Evolutionary conservation across 2,797 vertebrate genomes (phyloP).

Genomic region (Pelobates cultripes): DNA sequence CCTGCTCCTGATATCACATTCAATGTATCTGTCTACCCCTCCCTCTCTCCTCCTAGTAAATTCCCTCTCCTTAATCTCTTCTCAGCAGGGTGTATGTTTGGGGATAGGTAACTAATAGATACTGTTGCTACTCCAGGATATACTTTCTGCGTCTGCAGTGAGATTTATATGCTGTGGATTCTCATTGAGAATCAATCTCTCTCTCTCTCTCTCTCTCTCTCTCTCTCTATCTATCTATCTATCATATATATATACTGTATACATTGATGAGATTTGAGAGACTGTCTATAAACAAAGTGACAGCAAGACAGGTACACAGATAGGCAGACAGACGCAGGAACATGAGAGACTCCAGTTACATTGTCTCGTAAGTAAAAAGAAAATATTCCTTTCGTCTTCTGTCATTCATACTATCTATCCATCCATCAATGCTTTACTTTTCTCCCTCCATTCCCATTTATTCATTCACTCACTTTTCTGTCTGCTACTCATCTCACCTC

Average conservation of each 20-base stretch:
- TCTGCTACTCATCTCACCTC: no score
- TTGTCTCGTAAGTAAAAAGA: slow-evolving; percentile 9
- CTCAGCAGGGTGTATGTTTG: background rate
- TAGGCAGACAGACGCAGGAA: background rate
- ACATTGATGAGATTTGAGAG: background rate
- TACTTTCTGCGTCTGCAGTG: background rate
- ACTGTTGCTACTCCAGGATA: background rate
- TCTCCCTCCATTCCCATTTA: background rate
- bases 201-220: no score
- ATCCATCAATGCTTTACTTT: background rate
- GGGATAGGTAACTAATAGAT: background rate
- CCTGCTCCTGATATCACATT: background rate
- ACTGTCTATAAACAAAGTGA: background rate
- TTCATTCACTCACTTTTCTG: no score
- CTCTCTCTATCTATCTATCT: no score
- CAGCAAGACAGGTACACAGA: background rate
- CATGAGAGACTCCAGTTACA: slow-evolving; percentile 3
- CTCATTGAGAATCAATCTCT: no score
- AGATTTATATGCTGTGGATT: no score
- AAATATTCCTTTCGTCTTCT: background rate
- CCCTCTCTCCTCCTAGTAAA: background rate
- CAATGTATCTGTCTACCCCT: background rate
- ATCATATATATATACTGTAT: background rate
- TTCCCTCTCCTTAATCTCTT: background rate
- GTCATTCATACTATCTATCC: background rate